Evolutionary conservation across 2,797 vertebrate species (phyloP).

Genomic region (Coranthus polyacanthus): DNA sequence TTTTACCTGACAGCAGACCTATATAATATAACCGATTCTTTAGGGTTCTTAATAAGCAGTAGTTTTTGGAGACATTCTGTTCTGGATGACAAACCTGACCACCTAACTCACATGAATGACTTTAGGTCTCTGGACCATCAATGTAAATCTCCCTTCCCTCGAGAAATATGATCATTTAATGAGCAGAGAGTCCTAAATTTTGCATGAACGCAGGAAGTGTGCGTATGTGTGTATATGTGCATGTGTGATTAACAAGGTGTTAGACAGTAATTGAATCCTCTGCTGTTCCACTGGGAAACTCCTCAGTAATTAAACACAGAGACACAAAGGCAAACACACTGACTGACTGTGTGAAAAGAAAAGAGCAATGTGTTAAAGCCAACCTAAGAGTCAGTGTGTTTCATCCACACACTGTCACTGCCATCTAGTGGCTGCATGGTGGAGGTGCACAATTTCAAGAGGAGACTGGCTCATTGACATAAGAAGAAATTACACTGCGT

Average conservation of each 20-base stretch:
- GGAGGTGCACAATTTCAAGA: slow-evolving; percentile 13
- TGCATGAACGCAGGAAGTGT: background rate
- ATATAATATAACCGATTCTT: no score
- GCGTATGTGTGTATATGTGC: slow-evolving; percentile 14
- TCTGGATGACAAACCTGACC: no score
- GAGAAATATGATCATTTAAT: no score
- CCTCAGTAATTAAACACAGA: slow-evolving; percentile 18
- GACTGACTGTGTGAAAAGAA: background rate
- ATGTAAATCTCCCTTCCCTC: background rate
- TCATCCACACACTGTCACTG: background rate
- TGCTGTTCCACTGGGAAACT: slow-evolving; percentile 2
- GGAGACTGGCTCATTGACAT: background rate
- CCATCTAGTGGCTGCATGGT: slow-evolving; percentile 47
- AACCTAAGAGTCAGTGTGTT: no score
- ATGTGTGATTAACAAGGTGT: slow-evolving; percentile 25
- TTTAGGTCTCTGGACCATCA: no score
- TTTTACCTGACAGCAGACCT: no score
- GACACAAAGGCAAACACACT: background rate
- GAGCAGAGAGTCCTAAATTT: no score
- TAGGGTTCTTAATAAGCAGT: no score
- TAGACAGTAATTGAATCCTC: slow-evolving; percentile 35
- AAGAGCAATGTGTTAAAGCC: accelerated
- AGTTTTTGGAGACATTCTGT: no score
- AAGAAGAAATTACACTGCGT: background rate
- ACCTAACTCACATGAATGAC: no score